These are phyloP conservation scores for Lepus townsendii DNA, from an alignment of 2,797 vertebrate genomes.

Conservation along the genomic window DNA sequence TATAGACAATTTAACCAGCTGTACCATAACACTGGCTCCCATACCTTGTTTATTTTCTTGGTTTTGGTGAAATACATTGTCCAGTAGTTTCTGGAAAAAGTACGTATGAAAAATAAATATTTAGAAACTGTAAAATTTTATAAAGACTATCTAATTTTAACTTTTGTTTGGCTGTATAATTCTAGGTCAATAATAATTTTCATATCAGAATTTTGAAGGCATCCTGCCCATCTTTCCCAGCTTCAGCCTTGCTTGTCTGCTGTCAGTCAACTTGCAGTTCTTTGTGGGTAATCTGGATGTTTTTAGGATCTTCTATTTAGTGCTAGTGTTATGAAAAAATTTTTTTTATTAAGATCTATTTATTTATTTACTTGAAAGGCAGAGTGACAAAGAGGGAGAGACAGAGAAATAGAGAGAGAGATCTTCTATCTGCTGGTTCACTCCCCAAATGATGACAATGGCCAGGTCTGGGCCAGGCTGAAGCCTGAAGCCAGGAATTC, in stretches of 20 bases:
- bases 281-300: background rate
- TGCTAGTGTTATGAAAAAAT: background rate
- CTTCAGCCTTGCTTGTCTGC: background rate
- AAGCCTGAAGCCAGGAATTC: too few species aligned
- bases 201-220: background rate
- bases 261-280: background rate
- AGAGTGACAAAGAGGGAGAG: too few species aligned
- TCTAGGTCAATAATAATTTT: slow-evolving; percentile 30
- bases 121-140: background rate
- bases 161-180: background rate
- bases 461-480: too few species aligned
- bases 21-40: too few species aligned
- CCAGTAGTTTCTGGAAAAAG: slow-evolving; percentile 10
- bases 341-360: too few species aligned
- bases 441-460: too few species aligned
- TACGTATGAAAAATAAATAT: slow-evolving; percentile 13
- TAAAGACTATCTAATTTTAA: background rate
- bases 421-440: too few species aligned
- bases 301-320: slow-evolving; percentile 20
- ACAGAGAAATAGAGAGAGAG: too few species aligned
- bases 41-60: background rate
- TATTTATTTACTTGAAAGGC: too few species aligned
- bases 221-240: background rate
- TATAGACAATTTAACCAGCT: too few species aligned
- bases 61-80: slow-evolving; percentile 37